Evolutionary conservation across 2,113 vertebrate genomes (phyloP).

Genomic region (Erythrolamprus reginae): DNA sequence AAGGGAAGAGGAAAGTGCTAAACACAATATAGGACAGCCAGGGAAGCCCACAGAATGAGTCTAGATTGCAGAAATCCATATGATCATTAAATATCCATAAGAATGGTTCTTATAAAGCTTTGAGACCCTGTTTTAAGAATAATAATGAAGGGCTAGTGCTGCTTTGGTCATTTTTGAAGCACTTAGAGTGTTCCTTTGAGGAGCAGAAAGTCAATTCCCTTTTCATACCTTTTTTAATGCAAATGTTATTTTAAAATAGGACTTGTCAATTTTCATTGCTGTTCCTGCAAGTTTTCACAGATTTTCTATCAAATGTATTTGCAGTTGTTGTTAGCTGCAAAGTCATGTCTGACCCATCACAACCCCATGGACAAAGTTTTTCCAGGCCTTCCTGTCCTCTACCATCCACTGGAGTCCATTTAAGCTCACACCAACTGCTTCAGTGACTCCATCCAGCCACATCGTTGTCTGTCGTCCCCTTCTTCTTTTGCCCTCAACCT

Average conservation of each 20-base stretch:
- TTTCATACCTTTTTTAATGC: conserved; percentile 26
- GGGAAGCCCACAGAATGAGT: not conserved
- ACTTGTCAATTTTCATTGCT: conserved; percentile 51
- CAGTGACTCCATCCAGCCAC: too few species aligned
- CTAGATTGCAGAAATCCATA: not conserved
- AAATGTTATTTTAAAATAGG: conserved; percentile 45
- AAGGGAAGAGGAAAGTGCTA: not conserved
- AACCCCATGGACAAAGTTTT: too few species aligned
- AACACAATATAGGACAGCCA: not conserved
- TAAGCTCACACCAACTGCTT: too few species aligned
- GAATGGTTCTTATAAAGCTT: not conserved
- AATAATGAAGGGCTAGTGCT: not conserved
- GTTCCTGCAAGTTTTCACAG: conserved; percentile 47
- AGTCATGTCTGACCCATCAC: too few species aligned
- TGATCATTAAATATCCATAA: not conserved
- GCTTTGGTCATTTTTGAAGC: conserved; percentile 34
- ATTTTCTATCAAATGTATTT: conserved; percentile 29
- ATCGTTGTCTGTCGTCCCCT: too few species aligned
- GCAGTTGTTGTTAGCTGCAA: not conserved
- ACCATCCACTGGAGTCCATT: too few species aligned
- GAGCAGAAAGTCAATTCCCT: conserved; percentile 51
- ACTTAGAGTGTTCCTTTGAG: conserved; percentile 19
- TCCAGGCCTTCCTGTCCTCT: too few species aligned
- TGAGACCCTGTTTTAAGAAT: not conserved
- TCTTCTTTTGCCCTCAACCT: too few species aligned